These are phyloP conservation scores for Himalopsyche tibetana DNA, from an alignment of 2,888 invertebrate species.

Conservation along the genomic window DNA sequence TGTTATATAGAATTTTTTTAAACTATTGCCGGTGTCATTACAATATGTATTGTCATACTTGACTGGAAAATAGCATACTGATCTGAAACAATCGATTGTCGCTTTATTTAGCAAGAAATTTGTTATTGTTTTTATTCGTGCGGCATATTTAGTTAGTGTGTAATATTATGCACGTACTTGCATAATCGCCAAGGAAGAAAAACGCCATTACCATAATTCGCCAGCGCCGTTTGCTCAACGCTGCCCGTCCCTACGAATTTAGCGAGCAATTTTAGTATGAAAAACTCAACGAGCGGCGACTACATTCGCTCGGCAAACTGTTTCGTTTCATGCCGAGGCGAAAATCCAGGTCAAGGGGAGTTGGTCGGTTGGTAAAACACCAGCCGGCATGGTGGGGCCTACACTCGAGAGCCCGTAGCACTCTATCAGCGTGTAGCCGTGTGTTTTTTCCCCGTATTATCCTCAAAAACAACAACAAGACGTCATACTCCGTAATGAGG, in stretches of 20 bases:
- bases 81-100: no score
- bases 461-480: background rate
- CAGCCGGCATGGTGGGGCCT: constrained; percentile 23
- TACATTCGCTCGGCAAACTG: constrained; percentile 50
- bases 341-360: constrained; percentile 60
- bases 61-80: no score
- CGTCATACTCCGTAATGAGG: constrained; percentile 22
- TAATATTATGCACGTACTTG: background rate
- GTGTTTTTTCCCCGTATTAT: constrained; percentile 33
- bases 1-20: no score
- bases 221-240: background rate
- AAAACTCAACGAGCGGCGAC: background rate
- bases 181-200: constrained; percentile 1
- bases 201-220: constrained; percentile 27
- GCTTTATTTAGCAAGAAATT: no score
- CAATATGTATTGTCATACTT: no score
- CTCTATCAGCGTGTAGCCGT: background rate
- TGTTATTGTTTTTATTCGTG: no score
- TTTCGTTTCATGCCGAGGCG: constrained; percentile 39
- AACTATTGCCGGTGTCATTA: no score
- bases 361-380: constrained; percentile 38
- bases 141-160: no score
- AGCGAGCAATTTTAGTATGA: background rate
- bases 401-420: background rate
- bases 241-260: constrained; percentile 28